Evolutionary conservation across 2,888 invertebrate genomes (phyloP).

Genomic region (Oscheius myriophilus): DNA sequence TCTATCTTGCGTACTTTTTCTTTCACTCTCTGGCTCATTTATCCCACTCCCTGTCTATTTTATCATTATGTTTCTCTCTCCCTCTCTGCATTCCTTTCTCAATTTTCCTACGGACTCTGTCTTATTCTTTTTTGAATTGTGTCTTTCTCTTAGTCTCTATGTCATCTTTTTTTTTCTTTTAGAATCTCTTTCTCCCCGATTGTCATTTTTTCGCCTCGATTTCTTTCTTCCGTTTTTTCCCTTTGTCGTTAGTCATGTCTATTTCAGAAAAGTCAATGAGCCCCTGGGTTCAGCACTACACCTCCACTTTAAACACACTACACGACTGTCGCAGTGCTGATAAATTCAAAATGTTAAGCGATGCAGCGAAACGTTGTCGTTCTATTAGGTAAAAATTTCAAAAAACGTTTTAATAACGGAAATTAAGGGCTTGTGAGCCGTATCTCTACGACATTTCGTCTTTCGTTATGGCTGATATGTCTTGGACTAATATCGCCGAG

Average conservation of each 20-base stretch:
- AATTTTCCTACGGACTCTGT: too few species aligned
- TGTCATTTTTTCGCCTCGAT: too few species aligned
- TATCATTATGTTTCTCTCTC: too few species aligned
- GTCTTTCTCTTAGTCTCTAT: too few species aligned
- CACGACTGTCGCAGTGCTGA: constrained; percentile 14
- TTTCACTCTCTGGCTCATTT: too few species aligned
- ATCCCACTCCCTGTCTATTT: too few species aligned
- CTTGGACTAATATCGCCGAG: constrained; percentile 19
- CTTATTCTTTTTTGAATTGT: too few species aligned
- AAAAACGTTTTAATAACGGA: background rate
- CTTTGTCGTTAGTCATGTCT: background rate
- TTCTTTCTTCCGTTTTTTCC: too few species aligned
- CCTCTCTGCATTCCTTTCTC: too few species aligned
- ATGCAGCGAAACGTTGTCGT: constrained; percentile 3
- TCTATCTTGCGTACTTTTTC: too few species aligned
- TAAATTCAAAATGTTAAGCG: background rate
- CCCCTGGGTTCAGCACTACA: constrained; percentile 8
- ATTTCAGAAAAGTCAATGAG: constrained; percentile 16
- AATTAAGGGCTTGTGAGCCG: constrained; percentile 12
- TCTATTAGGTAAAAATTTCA: constrained; percentile 3
- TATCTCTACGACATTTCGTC: background rate
- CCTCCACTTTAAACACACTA: constrained; percentile 3
- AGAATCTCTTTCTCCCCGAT: too few species aligned
- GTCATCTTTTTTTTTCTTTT: too few species aligned
- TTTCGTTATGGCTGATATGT: constrained; percentile 7